Evolutionary conservation across 2,888 invertebrate species (phyloP), one percentile per base, ranked within the genome.

Genomic region (Phaonia tiefii): DNA sequence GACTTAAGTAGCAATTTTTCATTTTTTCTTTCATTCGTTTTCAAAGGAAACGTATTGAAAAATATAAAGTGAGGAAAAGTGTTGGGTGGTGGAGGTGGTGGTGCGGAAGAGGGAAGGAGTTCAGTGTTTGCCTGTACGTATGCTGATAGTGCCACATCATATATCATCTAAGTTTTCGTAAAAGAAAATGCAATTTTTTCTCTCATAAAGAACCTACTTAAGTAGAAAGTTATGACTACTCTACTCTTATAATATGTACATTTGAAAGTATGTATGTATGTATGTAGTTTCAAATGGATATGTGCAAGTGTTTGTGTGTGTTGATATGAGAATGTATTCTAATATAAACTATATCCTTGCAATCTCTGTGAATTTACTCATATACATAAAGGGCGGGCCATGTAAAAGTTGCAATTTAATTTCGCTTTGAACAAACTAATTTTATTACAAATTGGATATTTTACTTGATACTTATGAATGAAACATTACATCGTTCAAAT

Each of bases 71-170:
- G 42, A 63, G 20, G 42, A 39, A 42, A 42, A 42, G 37, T 60
- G 39, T 17, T 11, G 39, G 17, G 17, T 60, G 39, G 60, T 7
- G 10, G 17, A 56, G 17, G 56, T 3, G 25, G 26, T 10, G 26
- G 26, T 11, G 26, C 1, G 26, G 25, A 1, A 39, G 63, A 11
- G 22, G 22, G 42, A 42, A 20, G 10, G 31, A 3, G 15, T n/a
- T n/a, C 42, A n/a, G 22, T 17, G 39, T 10, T 37, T 42, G 63
- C 31, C 31, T 74, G 66, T 17, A 37, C 60, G 8, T 69, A 69
- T 72, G 70, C 80, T 76, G 80, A 80, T 76, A 76, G 51, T 70
- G 75, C 71, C 77, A 78, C 78, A 71, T 75, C 75, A 25, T 81
- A 67, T 75, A 81, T 81, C 71, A 81, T 81, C 49, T 56, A 42